Evolutionary conservation across 2,797 vertebrate genomes (phyloP).

Genomic region (Halcyon badia): DNA sequence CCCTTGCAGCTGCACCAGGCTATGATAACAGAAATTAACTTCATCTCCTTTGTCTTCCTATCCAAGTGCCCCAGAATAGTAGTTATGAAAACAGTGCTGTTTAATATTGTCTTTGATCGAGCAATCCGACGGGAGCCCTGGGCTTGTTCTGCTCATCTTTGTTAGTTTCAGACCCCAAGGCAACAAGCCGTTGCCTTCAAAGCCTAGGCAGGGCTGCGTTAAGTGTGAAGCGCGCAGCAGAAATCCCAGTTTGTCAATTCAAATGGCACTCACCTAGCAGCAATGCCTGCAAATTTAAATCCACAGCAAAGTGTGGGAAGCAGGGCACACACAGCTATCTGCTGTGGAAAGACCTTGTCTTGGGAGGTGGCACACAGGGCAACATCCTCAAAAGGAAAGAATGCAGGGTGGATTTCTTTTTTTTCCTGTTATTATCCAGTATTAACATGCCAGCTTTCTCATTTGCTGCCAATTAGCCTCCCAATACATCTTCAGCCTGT

Average conservation of each 20-base stretch:
- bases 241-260: constrained; percentile 80
- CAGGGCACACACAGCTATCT: not conserved
- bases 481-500: not conserved
- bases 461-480: not conserved
- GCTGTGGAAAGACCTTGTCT: not conserved
- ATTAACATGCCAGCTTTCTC: not conserved
- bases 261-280: constrained; percentile 67
- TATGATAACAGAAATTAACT: constrained; percentile 79
- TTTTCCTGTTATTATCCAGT: not conserved
- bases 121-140: constrained; percentile 72
- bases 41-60: constrained; percentile 55
- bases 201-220: constrained; percentile 63
- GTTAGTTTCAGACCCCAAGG: constrained; percentile 80
- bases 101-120: constrained; percentile 81
- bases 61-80: constrained; percentile 71
- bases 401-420: not conserved
- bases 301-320: constrained; percentile 27
- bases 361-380: not conserved
- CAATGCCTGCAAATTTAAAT: constrained; percentile 51
- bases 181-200: constrained; percentile 75
- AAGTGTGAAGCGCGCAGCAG: not conserved
- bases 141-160: constrained; percentile 71
- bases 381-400: not conserved
- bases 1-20: constrained; percentile 52
- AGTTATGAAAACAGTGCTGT: constrained; percentile 76